Evolutionary conservation across 2,888 invertebrate genomes (phyloP), one percentile per base, ranked within the genome.

Genomic region (Abrostola triplasia): DNA sequence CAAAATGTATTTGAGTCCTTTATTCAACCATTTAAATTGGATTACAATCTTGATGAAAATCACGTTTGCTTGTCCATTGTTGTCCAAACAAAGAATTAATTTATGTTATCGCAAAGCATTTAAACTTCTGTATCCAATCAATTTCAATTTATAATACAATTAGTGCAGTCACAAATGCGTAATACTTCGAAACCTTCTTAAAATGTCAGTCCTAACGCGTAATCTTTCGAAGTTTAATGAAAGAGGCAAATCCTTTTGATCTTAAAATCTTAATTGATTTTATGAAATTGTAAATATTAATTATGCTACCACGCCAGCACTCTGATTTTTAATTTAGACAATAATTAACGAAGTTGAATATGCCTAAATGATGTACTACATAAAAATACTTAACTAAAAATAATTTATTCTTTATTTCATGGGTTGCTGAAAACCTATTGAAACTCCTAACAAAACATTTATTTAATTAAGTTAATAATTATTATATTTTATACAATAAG

Each of bases 221-320:
- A 73, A 67, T 64, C 70, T 77, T 71, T 80, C 72, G 73, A 84
- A 86, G 77, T 84, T 77, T 81, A 85, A 82, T 83, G 72, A 80
- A 78, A 72, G 68, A 74, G 76, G 69, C 70, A 73, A 75, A 80
- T 79, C 69, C 66, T 82, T 85, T 88, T 87, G 87, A 88, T 85
- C 82, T 84, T 77, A 75, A 59, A 79, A 82, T 82, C 81, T 81
- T 86, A 85, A 85, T 85, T 87, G 84, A 85, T 83, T 86, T 77
- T 59, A 79, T 68, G 59, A 86, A 87, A 81, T 84, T 79, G 75
- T 75, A 64, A 79, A 83, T 71, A 79, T 81, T 76, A 75, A 66
- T 73, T 76, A 79, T 73, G 77, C 73, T 76, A 67, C 64, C 63
- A 73, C 64, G 78, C 74, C 62, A 64, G 62, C 57, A 71, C 73